Evolutionary conservation across 1,140 invertebrate genomes (phyloP).

Genomic region (Trichoplusia ni): DNA sequence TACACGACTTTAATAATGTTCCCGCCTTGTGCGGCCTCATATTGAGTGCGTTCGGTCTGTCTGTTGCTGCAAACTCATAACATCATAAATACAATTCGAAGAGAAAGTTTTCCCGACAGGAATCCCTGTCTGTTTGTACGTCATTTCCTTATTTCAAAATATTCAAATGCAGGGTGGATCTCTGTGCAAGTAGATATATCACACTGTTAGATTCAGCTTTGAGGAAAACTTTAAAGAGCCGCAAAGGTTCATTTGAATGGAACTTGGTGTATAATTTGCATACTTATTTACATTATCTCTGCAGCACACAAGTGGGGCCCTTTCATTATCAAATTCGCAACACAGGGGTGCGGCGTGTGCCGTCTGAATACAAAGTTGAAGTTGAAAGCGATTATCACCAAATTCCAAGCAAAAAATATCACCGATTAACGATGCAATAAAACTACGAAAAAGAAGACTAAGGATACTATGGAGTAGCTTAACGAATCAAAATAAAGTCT

Average conservation of each 20-base stretch:
- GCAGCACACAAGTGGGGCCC: constrained; percentile 76
- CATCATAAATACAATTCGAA: constrained; percentile 43
- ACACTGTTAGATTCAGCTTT: constrained; percentile 55
- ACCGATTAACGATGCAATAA: constrained; percentile 60
- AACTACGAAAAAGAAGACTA: constrained; percentile 25
- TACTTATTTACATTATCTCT: constrained; percentile 81
- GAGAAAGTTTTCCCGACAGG: constrained; percentile 48
- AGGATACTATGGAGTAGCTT: not conserved
- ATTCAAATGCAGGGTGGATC: constrained; percentile 54
- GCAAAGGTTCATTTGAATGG: constrained; percentile 76
- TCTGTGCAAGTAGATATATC: constrained; percentile 49
- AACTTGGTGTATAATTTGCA: constrained; percentile 77
- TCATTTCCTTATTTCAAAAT: constrained; percentile 60
- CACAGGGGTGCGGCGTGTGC: constrained; percentile 52
- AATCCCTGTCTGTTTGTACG: constrained; percentile 50
- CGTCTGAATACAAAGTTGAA: constrained; percentile 71
- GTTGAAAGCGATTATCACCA: constrained; percentile 68
- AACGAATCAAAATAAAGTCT: not conserved
- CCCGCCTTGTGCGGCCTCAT: not conserved
- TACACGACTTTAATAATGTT: constrained; percentile 19
- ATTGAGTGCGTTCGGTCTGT: constrained; percentile 29
- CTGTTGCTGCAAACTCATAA: constrained; percentile 41
- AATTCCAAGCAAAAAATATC: constrained; percentile 61
- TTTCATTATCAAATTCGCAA: constrained; percentile 79
- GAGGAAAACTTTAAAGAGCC: constrained; percentile 70